Evolutionary conservation across 1,140 invertebrate genomes (phyloP).

Genomic region (Pristionchus pacificus): DNA sequence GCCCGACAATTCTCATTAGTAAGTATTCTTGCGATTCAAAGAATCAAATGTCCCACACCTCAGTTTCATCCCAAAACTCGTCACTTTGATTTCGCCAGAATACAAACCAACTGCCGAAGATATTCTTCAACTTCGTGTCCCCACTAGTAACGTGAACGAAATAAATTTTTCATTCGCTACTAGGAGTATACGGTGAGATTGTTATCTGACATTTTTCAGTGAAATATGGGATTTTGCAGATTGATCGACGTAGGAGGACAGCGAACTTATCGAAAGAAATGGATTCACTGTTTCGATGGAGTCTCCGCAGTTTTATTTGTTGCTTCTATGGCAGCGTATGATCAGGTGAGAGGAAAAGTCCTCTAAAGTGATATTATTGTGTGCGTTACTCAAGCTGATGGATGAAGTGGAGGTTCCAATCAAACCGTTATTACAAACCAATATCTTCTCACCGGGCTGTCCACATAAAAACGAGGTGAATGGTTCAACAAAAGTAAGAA

Average conservation of each 20-base stretch:
- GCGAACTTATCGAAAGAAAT: slow-evolving; percentile 94
- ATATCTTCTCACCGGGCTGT: too few relatives aligned
- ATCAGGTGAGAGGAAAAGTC: too few relatives aligned
- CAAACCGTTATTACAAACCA: too few relatives aligned
- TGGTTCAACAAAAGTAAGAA: too few relatives aligned
- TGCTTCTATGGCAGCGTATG: slow-evolving; percentile 47
- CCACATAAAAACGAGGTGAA: neutral
- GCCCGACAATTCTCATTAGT: neutral
- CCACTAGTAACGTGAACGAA: neutral
- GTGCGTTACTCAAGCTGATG: too few relatives aligned
- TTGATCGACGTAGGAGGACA: slow-evolving; percentile 97
- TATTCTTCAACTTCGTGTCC: neutral
- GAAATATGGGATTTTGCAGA: too few relatives aligned
- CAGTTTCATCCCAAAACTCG: neutral
- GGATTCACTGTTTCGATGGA: slow-evolving; percentile 96
- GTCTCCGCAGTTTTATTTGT: slow-evolving; percentile 53
- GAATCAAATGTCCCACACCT: too few relatives aligned
- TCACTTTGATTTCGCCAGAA: neutral
- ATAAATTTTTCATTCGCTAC: neutral
- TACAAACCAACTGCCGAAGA: neutral
- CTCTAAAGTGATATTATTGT: too few relatives aligned
- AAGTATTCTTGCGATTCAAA: too few relatives aligned
- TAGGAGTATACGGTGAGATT: neutral
- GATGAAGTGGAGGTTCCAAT: too few relatives aligned
- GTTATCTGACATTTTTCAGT: too few relatives aligned